Percentiles rank a stretch among this genome's conserved stretches.
Evolutionary conservation across 2,888 invertebrate genomes (phyloP).

Genomic region (Bimastos eiseni): DNA sequence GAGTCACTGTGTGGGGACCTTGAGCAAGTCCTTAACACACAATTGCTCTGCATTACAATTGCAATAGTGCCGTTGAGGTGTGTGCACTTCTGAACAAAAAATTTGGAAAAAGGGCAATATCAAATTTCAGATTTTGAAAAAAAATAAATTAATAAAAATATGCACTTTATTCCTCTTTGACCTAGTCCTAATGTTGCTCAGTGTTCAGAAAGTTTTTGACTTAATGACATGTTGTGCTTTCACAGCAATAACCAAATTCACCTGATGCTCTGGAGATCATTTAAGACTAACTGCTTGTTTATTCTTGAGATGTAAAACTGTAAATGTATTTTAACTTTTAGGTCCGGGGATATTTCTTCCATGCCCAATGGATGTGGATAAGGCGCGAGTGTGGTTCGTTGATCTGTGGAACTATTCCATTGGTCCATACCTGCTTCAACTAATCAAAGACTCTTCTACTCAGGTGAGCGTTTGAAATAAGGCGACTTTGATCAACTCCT

Average conservation of each 20-base stretch:
- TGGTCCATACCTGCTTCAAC: slow-evolving; percentile 90
- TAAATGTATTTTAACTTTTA: neutral
- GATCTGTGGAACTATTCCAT: slow-evolving; percentile 98
- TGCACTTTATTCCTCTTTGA: neutral
- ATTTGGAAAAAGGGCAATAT: too few species aligned
- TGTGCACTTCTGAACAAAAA: too few species aligned
- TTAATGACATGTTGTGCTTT: too few species aligned
- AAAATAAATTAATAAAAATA: too few species aligned
- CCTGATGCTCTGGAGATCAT: neutral
- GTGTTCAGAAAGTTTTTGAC: neutral
- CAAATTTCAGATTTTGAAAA: too few species aligned
- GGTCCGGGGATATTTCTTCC: slow-evolving; percentile 74
- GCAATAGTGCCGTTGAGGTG: too few species aligned
- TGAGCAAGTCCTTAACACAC: too few species aligned
- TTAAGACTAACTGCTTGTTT: neutral
- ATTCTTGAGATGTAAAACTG: neutral
- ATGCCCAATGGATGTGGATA: slow-evolving; percentile 73
- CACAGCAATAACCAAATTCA: neutral
- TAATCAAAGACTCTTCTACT: slow-evolving; percentile 83
- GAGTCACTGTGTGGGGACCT: too few species aligned
- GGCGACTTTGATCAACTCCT: neutral
- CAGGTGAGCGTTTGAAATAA: slow-evolving; percentile 66
- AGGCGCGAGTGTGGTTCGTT: slow-evolving; percentile 89
- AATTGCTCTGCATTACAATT: too few species aligned
- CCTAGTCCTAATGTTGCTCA: neutral